phyloP scores from a whole-genome alignment of 1,140 invertebrate species.

The Drosophila kohkoa region DNA sequence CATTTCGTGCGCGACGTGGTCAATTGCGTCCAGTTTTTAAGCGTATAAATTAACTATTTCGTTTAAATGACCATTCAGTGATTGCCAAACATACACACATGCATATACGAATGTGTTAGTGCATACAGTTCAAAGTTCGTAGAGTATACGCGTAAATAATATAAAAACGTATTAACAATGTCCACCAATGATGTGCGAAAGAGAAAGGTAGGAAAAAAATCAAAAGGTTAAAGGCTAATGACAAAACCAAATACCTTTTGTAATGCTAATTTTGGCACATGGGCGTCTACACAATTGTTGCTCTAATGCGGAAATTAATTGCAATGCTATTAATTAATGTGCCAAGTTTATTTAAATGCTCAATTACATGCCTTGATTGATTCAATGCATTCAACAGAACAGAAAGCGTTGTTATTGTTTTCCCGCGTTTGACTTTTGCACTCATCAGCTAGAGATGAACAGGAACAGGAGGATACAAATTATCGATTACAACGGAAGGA shows the following conservation, averaged over 20 bases:
- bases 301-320: conserved; percentile 55
- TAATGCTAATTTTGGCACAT: conserved; percentile 31
- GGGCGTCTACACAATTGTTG: conserved; percentile 7
- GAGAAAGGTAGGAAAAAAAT: conserved; percentile 69
- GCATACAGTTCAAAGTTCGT: conserved; percentile 23
- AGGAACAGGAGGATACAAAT: background rate
- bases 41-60: background rate
- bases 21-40: conserved; percentile 9
- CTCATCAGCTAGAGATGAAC: conserved; percentile 13
- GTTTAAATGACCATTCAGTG: conserved; percentile 20
- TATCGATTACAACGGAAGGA: background rate
- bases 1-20: conserved; percentile 38
- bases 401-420: conserved; percentile 1
- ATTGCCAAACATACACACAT: conserved; percentile 27
- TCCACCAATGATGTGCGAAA: conserved; percentile 66
- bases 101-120: conserved; percentile 25
- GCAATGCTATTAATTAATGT: conserved; percentile 31
- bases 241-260: conserved; percentile 5
- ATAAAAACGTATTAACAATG: conserved; percentile 53
- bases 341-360: conserved; percentile 47
- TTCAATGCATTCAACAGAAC: background rate
- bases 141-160: conserved; percentile 55
- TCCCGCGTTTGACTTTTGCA: background rate
- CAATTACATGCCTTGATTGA: conserved; percentile 16
- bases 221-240: conserved; percentile 42